These are phyloP conservation scores for Phaonia tiefii DNA, from an alignment of 2,888 invertebrate species.

Conservation along the genomic window DNA sequence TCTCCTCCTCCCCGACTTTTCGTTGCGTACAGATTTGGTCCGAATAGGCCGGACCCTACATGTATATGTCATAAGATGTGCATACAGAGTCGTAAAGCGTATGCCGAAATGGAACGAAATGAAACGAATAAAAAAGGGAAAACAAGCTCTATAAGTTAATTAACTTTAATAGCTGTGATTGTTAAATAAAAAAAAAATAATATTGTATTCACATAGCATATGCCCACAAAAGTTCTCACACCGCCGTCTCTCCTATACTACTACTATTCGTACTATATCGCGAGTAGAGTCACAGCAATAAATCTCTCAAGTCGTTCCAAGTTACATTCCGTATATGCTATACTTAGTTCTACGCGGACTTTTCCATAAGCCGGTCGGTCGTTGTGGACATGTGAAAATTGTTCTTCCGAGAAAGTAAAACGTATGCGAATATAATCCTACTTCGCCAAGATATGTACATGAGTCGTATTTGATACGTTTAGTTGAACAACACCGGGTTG, in stretches of 20 bases:
- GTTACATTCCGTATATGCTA: slow-evolving; percentile 27
- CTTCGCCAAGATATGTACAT: too few species aligned
- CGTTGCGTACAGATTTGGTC: too few species aligned
- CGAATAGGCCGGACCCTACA: slow-evolving; percentile 20
- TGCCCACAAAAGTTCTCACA: too few species aligned
- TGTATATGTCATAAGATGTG: slow-evolving; percentile 47
- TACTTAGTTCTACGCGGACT: slow-evolving; percentile 55
- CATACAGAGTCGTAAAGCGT: slow-evolving; percentile 48
- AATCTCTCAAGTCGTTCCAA: slow-evolving; percentile 39
- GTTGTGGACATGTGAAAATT: slow-evolving; percentile 45
- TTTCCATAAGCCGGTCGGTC: slow-evolving; percentile 56
- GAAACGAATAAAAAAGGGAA: slow-evolving; percentile 35
- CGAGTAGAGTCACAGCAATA: neutral
- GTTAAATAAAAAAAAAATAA: slow-evolving; percentile 40
- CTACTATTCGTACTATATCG: neutral
- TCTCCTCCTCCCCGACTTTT: too few species aligned
- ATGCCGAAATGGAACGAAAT: slow-evolving; percentile 48
- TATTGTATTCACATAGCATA: neutral
- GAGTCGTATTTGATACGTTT: too few species aligned
- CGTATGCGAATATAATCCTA: neutral
- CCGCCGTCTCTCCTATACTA: neutral
- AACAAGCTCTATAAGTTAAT: slow-evolving; percentile 59
- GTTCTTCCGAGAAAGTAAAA: neutral
- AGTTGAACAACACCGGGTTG: too few species aligned
- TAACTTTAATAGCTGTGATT: slow-evolving; percentile 62